Evolutionary conservation across 2,113 vertebrate genomes (phyloP), one percentile per base, ranked within the genome.

Genomic region (Chaetops frenatus): DNA sequence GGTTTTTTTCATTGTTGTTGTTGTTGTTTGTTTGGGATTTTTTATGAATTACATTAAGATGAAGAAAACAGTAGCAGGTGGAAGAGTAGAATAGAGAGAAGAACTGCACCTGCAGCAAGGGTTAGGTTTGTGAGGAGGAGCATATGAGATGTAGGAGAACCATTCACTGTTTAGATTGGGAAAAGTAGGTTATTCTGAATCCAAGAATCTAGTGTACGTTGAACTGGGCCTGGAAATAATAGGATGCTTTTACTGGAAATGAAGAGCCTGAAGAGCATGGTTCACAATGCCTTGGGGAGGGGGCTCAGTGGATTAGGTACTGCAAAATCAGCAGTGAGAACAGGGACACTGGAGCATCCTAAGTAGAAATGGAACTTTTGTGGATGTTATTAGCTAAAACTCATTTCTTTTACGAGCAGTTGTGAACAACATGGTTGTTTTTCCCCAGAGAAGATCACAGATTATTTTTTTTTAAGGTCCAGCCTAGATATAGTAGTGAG

Each of bases 1-100:
- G 3, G 4, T 65, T 77, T 61, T 33, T 33, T 4, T 42, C 2
- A 0, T 38, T 29, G 22, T 7, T 58, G 51, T 1, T 56, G 23
- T 5, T 56, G 45, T 21, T 57, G 36, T 19, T 33, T 36, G n/a
- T 7, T 56, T 47, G 19, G 5, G 2, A 3, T 33, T 79, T 64
- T 38, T 1, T 8, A 38, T 44, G 6, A 81, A 22, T 48, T 48
- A 7, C 2, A 12, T 48, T 40, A 48, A 72, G 33, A 18, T 58
- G 35, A 53, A 70, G 44, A 69, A 73, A 29, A 51, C 81, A 57
- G 44, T 35, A 58, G 13, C 10, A 78, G 24, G 35, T 78, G 31
- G 29, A 62, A 72, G 23, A 54, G 35, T 13, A 79, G 35, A 86
- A 48, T 7, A 71, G 77, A 53, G n/a, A 42, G 40, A 44, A 50